phyloP scores from a whole-genome alignment of 2,113 vertebrate genomes.

The Willisornis vidua region DNA sequence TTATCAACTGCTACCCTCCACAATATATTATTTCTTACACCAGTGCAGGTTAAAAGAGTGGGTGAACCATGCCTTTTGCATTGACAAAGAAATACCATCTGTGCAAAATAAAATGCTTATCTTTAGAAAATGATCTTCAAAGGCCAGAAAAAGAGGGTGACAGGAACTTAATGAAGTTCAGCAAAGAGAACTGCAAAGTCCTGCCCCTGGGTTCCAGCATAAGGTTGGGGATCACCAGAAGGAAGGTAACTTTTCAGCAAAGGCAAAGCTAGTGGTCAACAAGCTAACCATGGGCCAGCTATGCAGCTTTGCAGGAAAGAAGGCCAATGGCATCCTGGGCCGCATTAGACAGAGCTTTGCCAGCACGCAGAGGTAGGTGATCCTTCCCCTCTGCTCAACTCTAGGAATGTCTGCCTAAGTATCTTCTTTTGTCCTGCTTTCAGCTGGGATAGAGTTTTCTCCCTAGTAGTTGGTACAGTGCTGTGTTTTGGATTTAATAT shows the following conservation, averaged over 20 bases:
- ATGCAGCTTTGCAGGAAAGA: not conserved
- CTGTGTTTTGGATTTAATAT: not conserved
- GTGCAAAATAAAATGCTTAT: not conserved
- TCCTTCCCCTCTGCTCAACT: not conserved
- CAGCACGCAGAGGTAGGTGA: fast-evolving
- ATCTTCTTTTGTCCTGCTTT: not conserved
- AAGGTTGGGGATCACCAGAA: not conserved
- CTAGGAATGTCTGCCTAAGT: not conserved
- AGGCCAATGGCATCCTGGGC: not conserved
- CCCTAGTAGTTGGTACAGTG: not conserved
- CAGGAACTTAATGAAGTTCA: not conserved
- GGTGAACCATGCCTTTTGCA: not conserved
- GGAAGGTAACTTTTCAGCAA: not conserved
- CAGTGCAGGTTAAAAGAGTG: not conserved
- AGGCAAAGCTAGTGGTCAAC: not conserved
- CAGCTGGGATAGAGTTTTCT: not conserved
- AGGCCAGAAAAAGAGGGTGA: not conserved
- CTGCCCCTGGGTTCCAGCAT: not conserved
- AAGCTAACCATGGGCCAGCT: not conserved
- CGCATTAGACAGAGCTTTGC: not conserved
- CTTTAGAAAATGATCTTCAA: not conserved
- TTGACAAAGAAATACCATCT: not conserved
- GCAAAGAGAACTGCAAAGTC: not conserved
- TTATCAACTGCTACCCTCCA: not conserved
- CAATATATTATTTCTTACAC: not conserved